These are phyloP conservation scores for Astyanax mexicanus DNA, from an alignment of 2,797 vertebrate species.

Conservation along the genomic window DNA sequence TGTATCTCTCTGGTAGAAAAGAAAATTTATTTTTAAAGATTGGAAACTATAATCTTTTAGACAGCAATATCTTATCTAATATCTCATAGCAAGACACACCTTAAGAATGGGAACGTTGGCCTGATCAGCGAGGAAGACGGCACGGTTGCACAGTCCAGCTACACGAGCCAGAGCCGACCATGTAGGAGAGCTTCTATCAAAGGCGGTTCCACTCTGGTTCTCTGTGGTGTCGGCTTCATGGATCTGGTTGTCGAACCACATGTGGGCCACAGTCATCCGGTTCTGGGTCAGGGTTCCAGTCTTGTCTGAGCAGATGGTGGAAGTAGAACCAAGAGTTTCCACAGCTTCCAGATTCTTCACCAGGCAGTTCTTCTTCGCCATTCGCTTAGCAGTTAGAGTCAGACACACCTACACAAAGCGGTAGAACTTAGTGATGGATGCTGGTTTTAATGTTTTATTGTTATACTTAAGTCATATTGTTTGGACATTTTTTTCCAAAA, in stretches of 20 bases:
- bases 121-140: conserved; percentile 94
- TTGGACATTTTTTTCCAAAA: too few relatives aligned
- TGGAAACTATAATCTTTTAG: too few relatives aligned
- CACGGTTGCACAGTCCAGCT: conserved; percentile 94
- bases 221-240: conserved; percentile 92
- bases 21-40: background rate
- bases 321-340: conserved; percentile 93
- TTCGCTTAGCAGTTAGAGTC: conserved; percentile 91
- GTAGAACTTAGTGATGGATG: background rate
- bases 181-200: conserved; percentile 90
- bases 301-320: conserved; percentile 93
- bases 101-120: conserved; percentile 91
- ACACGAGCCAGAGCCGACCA: conserved; percentile 88
- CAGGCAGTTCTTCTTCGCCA: conserved; percentile 97
- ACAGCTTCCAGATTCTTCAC: conserved; percentile 97
- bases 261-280: conserved; percentile 93
- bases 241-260: conserved; percentile 96
- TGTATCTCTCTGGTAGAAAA: conserved; percentile 83
- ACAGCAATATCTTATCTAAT: too few relatives aligned
- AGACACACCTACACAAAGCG: conserved; percentile 35
- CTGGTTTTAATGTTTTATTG: background rate
- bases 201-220: conserved; percentile 91
- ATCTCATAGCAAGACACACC: conserved; percentile 66
- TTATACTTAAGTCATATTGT: background rate
- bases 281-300: conserved; percentile 92